Evolutionary conservation across 2,113 vertebrate species (phyloP).

Genomic region (Potamarius usumacintae): DNA sequence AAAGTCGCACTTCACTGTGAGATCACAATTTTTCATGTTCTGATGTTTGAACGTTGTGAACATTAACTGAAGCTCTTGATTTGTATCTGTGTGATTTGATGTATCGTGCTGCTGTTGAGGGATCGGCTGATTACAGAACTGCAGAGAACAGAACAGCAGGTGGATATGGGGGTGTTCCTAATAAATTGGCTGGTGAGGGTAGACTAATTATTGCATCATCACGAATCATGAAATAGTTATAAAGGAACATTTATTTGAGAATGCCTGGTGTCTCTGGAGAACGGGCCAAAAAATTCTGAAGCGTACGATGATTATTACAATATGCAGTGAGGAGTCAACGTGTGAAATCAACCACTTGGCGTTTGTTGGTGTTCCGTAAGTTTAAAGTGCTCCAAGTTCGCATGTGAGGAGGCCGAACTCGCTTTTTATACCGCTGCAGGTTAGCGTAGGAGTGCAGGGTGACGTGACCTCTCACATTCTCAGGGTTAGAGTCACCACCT

Average conservation of each 20-base stretch:
- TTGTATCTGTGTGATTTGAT: too few species aligned
- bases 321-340: neutral
- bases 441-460: neutral
- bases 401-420: neutral
- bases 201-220: neutral
- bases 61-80: too few species aligned
- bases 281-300: neutral
- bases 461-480: conserved; percentile 15
- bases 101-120: too few species aligned
- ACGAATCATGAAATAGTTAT: neutral
- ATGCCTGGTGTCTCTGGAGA: neutral
- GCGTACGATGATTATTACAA: neutral
- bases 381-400: neutral
- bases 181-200: too few species aligned
- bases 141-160: too few species aligned
- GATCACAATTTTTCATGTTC: too few species aligned
- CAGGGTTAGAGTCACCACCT: conserved; percentile 3
- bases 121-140: too few species aligned
- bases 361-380: neutral
- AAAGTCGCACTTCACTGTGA: too few species aligned
- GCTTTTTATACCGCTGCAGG: neutral
- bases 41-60: too few species aligned
- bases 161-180: too few species aligned
- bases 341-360: neutral
- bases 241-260: neutral